These are phyloP conservation scores for Drosophila mayri DNA, from an alignment of 1,140 invertebrate genomes.

Conservation along the genomic window DNA sequence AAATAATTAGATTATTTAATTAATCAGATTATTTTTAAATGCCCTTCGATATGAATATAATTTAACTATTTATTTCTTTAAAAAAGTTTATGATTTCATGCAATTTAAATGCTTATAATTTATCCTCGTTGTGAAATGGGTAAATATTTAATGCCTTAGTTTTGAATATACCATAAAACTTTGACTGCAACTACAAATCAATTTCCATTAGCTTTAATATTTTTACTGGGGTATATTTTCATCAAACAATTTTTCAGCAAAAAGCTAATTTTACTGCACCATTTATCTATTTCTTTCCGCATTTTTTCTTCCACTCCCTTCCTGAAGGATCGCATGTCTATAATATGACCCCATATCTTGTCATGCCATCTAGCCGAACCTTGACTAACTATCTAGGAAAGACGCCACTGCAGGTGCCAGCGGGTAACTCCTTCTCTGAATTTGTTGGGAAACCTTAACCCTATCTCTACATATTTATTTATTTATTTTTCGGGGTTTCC, in stretches of 20 bases:
- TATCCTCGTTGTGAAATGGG: too few species aligned
- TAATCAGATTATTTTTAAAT: too few species aligned
- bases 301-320: neutral
- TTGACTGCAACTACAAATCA: too few species aligned
- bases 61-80: too few species aligned
- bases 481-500: neutral
- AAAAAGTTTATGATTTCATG: too few species aligned
- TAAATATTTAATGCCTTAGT: neutral
- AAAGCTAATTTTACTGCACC: neutral
- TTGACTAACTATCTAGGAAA: conserved; percentile 27
- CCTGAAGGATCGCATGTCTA: conserved; percentile 32
- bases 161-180: neutral
- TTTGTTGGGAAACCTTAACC: conserved; percentile 20
- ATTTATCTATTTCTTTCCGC: conserved; percentile 5
- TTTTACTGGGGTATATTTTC: neutral
- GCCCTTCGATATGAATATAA: too few species aligned
- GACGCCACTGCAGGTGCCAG: conserved; percentile 33
- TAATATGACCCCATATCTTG: conserved; percentile 19
- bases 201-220: neutral
- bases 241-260: neutral
- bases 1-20: too few species aligned
- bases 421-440: conserved; percentile 20
- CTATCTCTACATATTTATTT: conserved; percentile 34
- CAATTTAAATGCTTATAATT: too few species aligned
- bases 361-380: conserved; percentile 24